Percentiles rank a stretch among this genome's conserved stretches.
phyloP scores from a whole-genome alignment of 2,888 invertebrate genomes.

The Eilema griseolum region DNA sequence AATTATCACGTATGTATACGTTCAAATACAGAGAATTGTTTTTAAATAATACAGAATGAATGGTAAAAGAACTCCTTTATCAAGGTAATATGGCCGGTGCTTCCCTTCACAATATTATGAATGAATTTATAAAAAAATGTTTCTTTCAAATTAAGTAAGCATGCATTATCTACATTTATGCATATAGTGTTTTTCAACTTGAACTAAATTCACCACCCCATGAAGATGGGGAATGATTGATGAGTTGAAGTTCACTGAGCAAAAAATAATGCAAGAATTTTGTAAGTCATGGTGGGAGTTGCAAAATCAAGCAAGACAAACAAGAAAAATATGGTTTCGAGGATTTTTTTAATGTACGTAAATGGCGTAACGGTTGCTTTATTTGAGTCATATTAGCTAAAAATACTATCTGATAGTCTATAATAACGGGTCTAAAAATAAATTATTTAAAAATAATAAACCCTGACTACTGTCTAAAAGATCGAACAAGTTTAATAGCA shows the following conservation, averaged over 20 bases:
- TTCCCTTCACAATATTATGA: not conserved
- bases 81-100: not conserved
- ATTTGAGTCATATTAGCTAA: not conserved
- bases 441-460: no score
- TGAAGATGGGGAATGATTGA: conserved; percentile 17
- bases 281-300: conserved; percentile 16
- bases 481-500: no score
- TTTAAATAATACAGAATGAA: no score
- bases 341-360: not conserved
- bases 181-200: not conserved
- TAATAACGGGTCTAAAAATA: no score
- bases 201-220: not conserved
- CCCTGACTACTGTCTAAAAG: no score
- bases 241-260: conserved; percentile 3
- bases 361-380: not conserved
- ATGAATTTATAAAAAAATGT: not conserved
- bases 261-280: conserved; percentile 13
- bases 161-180: not conserved
- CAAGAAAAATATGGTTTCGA: conserved; percentile 1
- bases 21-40: no score
- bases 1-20: no score
- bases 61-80: not conserved
- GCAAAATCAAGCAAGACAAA: conserved; percentile 17
- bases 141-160: not conserved
- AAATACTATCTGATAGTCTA: not conserved